Percentiles rank a stretch among this genome's conserved stretches.
These are phyloP conservation scores for Discoglossus pictus DNA, from an alignment of 2,797 vertebrate species.

Conservation along the genomic window DNA sequence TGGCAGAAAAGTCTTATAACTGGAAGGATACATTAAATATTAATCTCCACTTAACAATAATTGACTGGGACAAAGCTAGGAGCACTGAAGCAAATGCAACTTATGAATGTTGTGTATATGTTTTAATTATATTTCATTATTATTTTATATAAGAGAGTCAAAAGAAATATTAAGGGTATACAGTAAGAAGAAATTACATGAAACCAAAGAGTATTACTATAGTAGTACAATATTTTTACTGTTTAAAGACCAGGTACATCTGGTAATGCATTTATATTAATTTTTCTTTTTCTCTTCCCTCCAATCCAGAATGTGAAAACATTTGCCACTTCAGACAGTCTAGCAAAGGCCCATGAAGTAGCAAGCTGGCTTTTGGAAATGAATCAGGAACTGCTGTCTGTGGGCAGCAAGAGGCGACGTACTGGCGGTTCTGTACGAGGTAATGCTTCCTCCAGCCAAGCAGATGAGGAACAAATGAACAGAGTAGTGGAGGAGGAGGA, in stretches of 20 bases:
- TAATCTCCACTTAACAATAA: slow-evolving; percentile 5
- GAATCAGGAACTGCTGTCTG: slow-evolving; percentile 99
- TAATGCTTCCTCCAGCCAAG: slow-evolving; percentile 90
- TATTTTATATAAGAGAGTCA: no score
- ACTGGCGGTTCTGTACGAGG: slow-evolving; percentile 88
- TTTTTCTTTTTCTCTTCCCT: slow-evolving; percentile 43
- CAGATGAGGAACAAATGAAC: slow-evolving; percentile 89
- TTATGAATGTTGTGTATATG: neutral
- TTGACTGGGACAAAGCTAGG: neutral
- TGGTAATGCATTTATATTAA: neutral
- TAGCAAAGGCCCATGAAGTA: slow-evolving; percentile 99
- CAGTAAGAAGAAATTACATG: no score
- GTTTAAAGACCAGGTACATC: no score
- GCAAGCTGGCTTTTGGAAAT: slow-evolving; percentile 99
- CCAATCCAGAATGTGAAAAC: slow-evolving; percentile 91
- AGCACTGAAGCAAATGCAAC: neutral
- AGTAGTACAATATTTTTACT: no score
- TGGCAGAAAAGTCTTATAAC: slow-evolving; percentile 1
- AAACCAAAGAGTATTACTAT: no score
- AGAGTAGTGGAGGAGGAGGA: slow-evolving; percentile 87
- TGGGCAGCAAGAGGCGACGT: slow-evolving; percentile 96
- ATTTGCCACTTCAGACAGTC: slow-evolving; percentile 97
- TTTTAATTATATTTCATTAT: no score
- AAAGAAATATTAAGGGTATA: no score
- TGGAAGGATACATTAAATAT: slow-evolving; percentile 14